These are phyloP conservation scores for Plectrocnemia conspersa DNA, from an alignment of 1,140 invertebrate genomes.

Conservation along the genomic window DNA sequence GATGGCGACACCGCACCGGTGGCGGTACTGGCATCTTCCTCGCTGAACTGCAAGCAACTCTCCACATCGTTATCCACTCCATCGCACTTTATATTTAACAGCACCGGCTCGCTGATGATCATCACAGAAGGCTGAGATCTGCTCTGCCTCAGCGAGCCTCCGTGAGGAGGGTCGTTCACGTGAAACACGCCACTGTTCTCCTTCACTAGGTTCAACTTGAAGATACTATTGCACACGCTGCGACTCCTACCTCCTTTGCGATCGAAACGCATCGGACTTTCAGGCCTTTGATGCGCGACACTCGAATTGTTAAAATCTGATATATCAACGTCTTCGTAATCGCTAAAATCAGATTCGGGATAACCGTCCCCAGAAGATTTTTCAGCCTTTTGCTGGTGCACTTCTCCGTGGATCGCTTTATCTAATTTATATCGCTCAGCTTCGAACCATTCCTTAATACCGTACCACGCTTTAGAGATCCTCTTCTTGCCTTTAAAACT, in stretches of 20 bases:
- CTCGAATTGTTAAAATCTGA: constrained; percentile 1
- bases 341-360: constrained; percentile 34
- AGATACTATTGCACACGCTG: constrained; percentile 29
- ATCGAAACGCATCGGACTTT: no score
- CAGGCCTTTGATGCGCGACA: constrained; percentile 5
- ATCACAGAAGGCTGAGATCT: constrained; percentile 31
- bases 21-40: constrained; percentile 13
- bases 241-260: constrained; percentile 14
- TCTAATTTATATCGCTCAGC: constrained; percentile 27
- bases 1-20: constrained; percentile 20
- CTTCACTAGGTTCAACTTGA: constrained; percentile 17
- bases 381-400: constrained; percentile 4
- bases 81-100: constrained; percentile 26
- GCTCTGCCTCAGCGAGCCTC: constrained; percentile 21
- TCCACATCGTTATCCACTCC: constrained; percentile 13
- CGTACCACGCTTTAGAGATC: constrained; percentile 33
- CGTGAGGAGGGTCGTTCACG: constrained; percentile 1
- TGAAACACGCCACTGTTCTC: constrained; percentile 13
- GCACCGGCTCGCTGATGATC: constrained; percentile 27
- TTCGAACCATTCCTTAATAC: constrained; percentile 34
- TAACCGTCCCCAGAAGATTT: constrained; percentile 31
- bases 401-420: constrained; percentile 24
- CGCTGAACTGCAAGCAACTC: neutral
- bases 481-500: constrained; percentile 32
- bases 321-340: constrained; percentile 32